Base-by-base conservation (phyloP, 2,113 vertebrate genomes). In the Chaetodon trifascialis region DNA sequence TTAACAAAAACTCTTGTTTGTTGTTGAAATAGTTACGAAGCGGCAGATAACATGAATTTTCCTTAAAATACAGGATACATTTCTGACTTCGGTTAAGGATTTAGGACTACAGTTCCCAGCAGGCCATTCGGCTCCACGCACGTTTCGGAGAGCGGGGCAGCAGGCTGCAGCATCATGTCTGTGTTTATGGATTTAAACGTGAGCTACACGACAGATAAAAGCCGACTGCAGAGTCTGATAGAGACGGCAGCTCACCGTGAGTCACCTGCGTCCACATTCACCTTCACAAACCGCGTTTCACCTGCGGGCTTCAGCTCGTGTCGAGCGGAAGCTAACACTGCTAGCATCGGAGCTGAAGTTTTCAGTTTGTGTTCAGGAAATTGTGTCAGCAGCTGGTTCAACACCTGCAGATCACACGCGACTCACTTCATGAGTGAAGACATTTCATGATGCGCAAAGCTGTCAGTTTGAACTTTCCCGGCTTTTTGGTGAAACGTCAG, bases 231-330 rank as follows among this genome's bases (percentile, higher is more conserved):
- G 75, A 79, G 70, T 10, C 15, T 95, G 1, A 66, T 96, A 3
- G 91, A 95, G 60, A 95, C 90, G 0, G 94, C 95, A 2, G 95
- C 95, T 68, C 94, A 96, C 40, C 94, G 95, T 95, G 90, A 95
- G 93, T 96, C 9, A 46, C 17, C 11, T 11, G 8, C 3, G 1
- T 14, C 16, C 16, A 7, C 5, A 14, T 4, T 6, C 2, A 15
- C 8, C 8, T 14, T 14, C 12, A 15, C 11, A 44, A 40, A 5
- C n/a, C 8, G 16, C 11, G 0, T 11, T 71, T 76, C 38, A 7
- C 4, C 49, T 4, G 38, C 15, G 3, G 38, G 1, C 1, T 6
- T 46, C 38, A 0, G 49, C 2, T 3, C 11, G 30, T 6, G 30
- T 36, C 0, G 7, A 0, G 0, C 25, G 5, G 46, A 9, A 7